Conservation (phyloP, 2,888 invertebrate species). For the Athalia rosae region DNA sequence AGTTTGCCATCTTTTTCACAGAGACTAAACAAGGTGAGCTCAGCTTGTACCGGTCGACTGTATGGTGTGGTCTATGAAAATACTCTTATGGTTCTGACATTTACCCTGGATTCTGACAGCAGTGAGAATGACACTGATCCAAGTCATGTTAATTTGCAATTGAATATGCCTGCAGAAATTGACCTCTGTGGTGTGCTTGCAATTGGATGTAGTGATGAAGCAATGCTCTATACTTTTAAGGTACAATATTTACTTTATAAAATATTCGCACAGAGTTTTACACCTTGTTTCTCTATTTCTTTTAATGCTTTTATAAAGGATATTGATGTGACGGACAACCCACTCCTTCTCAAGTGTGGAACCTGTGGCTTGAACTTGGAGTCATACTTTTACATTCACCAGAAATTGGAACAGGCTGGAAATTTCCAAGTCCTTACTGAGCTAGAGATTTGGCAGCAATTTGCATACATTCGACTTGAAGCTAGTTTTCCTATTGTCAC, state of each 20-base stretch:
- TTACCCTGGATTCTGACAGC: constrained; percentile 78
- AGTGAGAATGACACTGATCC: constrained; percentile 76
- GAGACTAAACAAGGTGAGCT: constrained; percentile 81
- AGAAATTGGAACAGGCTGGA: constrained; percentile 80
- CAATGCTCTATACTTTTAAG: constrained; percentile 78
- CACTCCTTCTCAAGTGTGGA: constrained; percentile 79
- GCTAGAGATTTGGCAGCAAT: constrained; percentile 81
- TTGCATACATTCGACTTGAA: constrained; percentile 82
- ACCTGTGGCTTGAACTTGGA: constrained; percentile 77
- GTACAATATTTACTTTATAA: constrained; percentile 73
- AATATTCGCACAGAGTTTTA: constrained; percentile 41
- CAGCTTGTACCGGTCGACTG: constrained; percentile 81
- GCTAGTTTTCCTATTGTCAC: constrained; percentile 81
- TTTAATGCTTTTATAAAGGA: constrained; percentile 71
- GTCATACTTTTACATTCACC: constrained; percentile 83
- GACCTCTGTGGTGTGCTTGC: constrained; percentile 86
- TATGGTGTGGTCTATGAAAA: constrained; percentile 86
- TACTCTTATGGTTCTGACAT: constrained; percentile 81
- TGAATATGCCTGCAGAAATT: constrained; percentile 84
- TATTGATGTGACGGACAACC: constrained; percentile 88
- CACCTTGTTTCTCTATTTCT: neutral
- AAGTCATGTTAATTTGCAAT: constrained; percentile 76
- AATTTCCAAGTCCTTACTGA: constrained; percentile 79
- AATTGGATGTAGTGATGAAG: constrained; percentile 78
- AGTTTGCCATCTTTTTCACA: constrained; percentile 68